These are phyloP conservation scores for Meloidogyne floridensis DNA, from an alignment of 1,140 invertebrate species.

Conservation along the genomic window DNA sequence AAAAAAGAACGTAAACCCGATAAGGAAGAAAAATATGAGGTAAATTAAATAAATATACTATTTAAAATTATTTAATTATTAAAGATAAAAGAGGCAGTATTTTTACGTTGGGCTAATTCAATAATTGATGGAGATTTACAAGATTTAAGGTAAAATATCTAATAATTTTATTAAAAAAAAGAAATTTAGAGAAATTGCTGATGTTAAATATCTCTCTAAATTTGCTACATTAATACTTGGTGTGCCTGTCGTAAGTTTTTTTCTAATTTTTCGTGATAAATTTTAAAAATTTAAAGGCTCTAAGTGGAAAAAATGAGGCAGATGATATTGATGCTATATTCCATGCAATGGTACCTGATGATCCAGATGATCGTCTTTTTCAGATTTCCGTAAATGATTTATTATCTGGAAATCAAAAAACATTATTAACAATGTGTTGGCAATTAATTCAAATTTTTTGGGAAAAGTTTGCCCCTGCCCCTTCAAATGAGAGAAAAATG, in stretches of 20 bases:
- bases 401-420: constrained; percentile 47
- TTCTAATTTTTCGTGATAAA: neutral
- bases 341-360: constrained; percentile 39
- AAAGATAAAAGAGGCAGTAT: constrained; percentile 62
- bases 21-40: constrained; percentile 29
- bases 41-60: constrained; percentile 35
- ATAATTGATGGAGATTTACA: constrained; percentile 49
- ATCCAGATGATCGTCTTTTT: constrained; percentile 47
- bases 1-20: constrained; percentile 36
- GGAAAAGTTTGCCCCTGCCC: constrained; percentile 53
- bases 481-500: constrained; percentile 47
- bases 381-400: constrained; percentile 51
- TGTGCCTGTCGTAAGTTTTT: constrained; percentile 41
- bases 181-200: constrained; percentile 54
- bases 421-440: constrained; percentile 50
- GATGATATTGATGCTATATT: constrained; percentile 55
- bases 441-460: constrained; percentile 58
- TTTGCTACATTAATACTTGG: constrained; percentile 57
- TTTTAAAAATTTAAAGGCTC: constrained; percentile 35
- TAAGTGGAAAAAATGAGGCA: constrained; percentile 36
- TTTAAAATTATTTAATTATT: constrained; percentile 32
- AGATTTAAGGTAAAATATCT: constrained; percentile 14
- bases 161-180: neutral
- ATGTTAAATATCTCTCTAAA: constrained; percentile 51
- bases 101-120: constrained; percentile 58